Percentiles rank a stretch among this genome's conserved stretches.
Evolutionary conservation across 2,797 vertebrate genomes (phyloP).

Genomic region (Lindbergichthys nudifrons): DNA sequence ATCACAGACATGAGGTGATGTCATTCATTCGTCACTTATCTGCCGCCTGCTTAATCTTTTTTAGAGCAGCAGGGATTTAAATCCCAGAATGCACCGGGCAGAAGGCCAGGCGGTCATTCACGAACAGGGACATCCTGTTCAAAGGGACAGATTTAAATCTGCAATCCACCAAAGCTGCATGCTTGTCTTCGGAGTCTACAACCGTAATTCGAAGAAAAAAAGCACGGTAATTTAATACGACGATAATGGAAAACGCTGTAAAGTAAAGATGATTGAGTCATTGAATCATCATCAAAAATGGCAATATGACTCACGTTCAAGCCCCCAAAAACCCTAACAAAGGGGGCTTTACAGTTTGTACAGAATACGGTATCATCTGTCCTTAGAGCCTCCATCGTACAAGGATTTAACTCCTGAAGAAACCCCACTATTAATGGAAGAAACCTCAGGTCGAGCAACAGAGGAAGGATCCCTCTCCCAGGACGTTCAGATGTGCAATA

Average conservation of each 20-base stretch:
- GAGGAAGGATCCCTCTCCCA: no score
- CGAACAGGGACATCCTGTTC: conserved; percentile 8
- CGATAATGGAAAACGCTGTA: background rate
- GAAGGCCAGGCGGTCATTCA: conserved; percentile 34
- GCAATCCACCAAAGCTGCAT: no score
- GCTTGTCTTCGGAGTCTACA: background rate
- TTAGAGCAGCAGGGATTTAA: conserved; percentile 34
- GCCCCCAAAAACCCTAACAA: no score
- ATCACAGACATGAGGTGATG: conserved; percentile 22
- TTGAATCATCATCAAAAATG: no score
- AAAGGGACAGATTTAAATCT: background rate
- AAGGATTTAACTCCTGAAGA: no score
- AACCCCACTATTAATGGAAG: no score
- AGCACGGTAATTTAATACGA: background rate
- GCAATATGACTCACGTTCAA: no score
- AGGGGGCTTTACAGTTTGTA: no score
- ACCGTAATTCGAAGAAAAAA: background rate
- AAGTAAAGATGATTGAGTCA: background rate
- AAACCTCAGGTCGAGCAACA: no score
- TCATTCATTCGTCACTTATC: conserved; percentile 38
- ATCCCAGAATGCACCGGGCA: conserved; percentile 57
- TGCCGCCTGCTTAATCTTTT: conserved; percentile 46
- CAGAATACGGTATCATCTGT: no score
- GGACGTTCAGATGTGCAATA: no score
- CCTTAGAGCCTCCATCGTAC: no score